phyloP scores from a whole-genome alignment of 2,888 invertebrate species.

The Tetramorium bicarinatum region DNA sequence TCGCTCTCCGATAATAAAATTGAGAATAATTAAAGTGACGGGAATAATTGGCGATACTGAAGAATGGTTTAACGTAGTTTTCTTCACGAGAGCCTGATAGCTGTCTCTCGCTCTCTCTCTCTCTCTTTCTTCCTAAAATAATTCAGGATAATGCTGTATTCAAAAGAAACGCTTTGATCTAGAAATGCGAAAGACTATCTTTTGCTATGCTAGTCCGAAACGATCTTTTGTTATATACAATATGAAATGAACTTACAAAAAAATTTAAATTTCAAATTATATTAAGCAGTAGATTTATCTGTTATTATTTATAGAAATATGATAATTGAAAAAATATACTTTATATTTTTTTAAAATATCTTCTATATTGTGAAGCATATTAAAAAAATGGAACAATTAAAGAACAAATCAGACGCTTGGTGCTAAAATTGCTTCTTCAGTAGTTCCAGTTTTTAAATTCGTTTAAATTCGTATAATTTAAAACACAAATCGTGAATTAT shows the following conservation, averaged over 20 bases:
- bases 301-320: background rate
- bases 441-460: background rate
- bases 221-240: background rate
- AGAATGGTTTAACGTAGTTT: conserved; percentile 6
- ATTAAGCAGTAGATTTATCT: background rate
- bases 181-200: background rate
- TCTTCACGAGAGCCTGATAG: background rate
- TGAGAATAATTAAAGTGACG: conserved; percentile 42
- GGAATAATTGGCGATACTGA: conserved; percentile 28
- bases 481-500: background rate
- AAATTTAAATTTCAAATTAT: background rate
- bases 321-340: background rate
- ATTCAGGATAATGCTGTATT: background rate
- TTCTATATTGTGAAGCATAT: background rate
- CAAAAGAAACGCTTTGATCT: background rate
- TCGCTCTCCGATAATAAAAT: conserved; percentile 37
- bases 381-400: background rate
- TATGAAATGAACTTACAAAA: background rate
- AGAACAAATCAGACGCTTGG: background rate
- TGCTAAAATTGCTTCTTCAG: background rate
- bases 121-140: background rate
- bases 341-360: background rate
- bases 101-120: background rate
- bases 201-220: background rate
- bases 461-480: background rate